Evolutionary conservation across 2,888 invertebrate genomes (phyloP), one percentile per base, ranked within the genome.

Genomic region (Ichneumon xanthorius): DNA sequence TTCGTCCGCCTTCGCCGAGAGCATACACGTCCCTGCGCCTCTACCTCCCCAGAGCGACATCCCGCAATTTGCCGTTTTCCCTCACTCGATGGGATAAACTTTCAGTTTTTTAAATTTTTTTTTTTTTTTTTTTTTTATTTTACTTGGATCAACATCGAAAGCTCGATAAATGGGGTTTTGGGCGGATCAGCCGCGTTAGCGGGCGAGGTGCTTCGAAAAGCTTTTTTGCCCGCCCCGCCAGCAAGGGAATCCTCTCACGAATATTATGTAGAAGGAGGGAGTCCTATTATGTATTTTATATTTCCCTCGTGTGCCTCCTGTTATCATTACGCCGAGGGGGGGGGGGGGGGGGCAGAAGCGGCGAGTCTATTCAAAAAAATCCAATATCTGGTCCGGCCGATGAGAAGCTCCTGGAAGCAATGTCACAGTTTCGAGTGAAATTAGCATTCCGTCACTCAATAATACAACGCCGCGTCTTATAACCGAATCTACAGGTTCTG

Each of bases 1-100:
- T 26, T 67, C 77, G 50, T 33, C 68, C 73, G 50, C 30, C 65
- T 73, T 67, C 72, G 53, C 63, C 37, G 50, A 53, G 65, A 40
- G 65, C 30, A 16, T 19, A 68, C 55, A 40, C 37, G 26, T 19
- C 40, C 58, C 45, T 50, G 55, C 48, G 19, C 45, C 55, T 55
- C 26, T 37, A 5, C n/a, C 14, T 50, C n/a, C 48, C 71, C 53
- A 33, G 19, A 33, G 30, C 63, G 45, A n/a, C 63, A 19, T 33
- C 26, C 67, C 30, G 14, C 30, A 37, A 40, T 61, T 73, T 19
- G 30, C 65, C 67, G 37, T 40, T 19, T 14, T 50, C 50, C 37
- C 45, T 4, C 65, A 22, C 50, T 5, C 65, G 40, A 14, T 16
- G 9, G 50, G 14, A 67, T 65, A 40, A 50, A 76, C 50, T 76